Conservation (phyloP, 2,888 invertebrate species). For the Dexiosoma caninum region DNA sequence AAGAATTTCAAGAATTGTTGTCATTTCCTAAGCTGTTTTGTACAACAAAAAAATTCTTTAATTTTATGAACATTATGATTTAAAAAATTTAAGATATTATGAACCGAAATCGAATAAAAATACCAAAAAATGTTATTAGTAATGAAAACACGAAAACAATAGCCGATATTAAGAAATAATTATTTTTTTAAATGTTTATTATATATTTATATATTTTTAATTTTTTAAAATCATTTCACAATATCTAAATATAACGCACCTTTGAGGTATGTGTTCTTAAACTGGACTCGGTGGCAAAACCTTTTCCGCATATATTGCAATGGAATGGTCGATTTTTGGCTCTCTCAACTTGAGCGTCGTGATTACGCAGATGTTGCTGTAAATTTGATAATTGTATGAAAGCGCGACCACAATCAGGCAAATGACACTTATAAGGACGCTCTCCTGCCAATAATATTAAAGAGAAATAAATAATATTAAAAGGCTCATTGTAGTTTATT, state of each 20-base stretch:
- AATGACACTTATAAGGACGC: slow-evolving; percentile 97
- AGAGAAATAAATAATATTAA: background rate
- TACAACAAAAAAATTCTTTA: no score
- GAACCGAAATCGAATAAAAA: no score
- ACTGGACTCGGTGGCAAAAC: slow-evolving; percentile 97
- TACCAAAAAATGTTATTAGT: no score
- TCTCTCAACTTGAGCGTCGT: slow-evolving; percentile 96
- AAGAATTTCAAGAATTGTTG: no score
- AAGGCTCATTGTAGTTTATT: background rate
- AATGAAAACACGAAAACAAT: no score
- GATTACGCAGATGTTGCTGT: slow-evolving; percentile 96
- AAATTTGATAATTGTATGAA: slow-evolving; percentile 98
- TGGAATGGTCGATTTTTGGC: slow-evolving; percentile 97
- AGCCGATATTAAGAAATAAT: no score
- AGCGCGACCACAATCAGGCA: slow-evolving; percentile 96
- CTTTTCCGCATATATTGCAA: slow-evolving; percentile 97
- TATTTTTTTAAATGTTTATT: no score
- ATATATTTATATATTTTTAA: no score
- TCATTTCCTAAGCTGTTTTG: no score
- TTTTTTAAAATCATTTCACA: no score
- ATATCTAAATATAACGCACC: slow-evolving; percentile 91
- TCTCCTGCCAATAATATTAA: slow-evolving; percentile 81
- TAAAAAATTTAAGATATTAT: no score
- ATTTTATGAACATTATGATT: no score
- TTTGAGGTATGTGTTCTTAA: slow-evolving; percentile 96